Evolutionary conservation across 2,888 invertebrate species (phyloP), one percentile per base, ranked within the genome.

Genomic region (Caradrina clavipalpis): DNA sequence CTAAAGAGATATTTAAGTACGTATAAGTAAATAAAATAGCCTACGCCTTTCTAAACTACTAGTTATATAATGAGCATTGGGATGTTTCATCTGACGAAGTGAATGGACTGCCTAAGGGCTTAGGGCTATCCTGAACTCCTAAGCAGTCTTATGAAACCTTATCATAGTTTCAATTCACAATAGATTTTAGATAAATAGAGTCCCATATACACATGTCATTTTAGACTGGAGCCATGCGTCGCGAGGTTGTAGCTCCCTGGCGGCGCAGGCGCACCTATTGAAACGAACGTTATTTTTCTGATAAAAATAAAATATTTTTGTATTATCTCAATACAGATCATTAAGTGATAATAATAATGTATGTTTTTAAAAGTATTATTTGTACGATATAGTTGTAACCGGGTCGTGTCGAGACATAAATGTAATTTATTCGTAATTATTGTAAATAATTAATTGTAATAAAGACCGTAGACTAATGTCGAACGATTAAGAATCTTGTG

Each of bases 381-480:
- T 89, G 84, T 90, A 83, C 84, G 84, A 85, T 79, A 83, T 76
- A 77, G 70, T 75, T 67, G 56, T 71, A 59, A 60, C 84, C 76
- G 81, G 80, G 80, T 79, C 78, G 82, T 76, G 82, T 77, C 76
- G 69, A 65, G 65, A 78, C 72, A 67, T 71, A 60, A 76, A 67
- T 87, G 84, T 88, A 88, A 87, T 87, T 86, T 89, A 87, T 88
- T 89, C 76, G 73, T 86, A 83, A 86, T 86, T 85, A 85, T 87
- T 95, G 94, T 95, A 94, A 92, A 95, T 95, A 95, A 90, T 86
- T 90, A 86, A 87, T 85, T 91, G 89, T 93, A 91, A 91, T 89
- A 90, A 78, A 83, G 81, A 84, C 71, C 84, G 72, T 91, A 90
- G 88, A 82, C 87, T 90, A 85, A 87, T 82, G 74, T 85, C 81